A percentile compares a stretch with the other conserved stretches of the same genome.
Conservation (phyloP, 2,113 vertebrate species). For the Dascyllus trimaculatus region DNA sequence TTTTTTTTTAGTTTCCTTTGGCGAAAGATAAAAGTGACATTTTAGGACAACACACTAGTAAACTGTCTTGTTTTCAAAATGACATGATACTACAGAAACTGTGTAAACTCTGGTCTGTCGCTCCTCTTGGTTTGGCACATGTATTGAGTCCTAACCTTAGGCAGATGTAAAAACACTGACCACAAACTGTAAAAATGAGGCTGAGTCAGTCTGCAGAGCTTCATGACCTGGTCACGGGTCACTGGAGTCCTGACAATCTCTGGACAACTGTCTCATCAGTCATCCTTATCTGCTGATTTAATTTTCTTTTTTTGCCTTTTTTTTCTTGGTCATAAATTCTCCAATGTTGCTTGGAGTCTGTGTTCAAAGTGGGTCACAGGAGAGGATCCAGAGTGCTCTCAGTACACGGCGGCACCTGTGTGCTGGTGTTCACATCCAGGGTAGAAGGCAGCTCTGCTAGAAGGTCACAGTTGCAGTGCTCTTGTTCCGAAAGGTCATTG, state of each 20-base stretch:
- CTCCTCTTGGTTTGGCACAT: constrained; percentile 55
- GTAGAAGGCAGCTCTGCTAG: constrained; percentile 62
- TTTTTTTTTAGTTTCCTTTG: constrained; percentile 54
- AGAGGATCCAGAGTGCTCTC: constrained; percentile 57
- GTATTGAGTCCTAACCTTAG: constrained; percentile 31
- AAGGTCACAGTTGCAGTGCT: constrained; percentile 81
- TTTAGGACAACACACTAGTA: constrained; percentile 29
- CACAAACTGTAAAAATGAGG: constrained; percentile 53
- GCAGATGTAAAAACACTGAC: constrained; percentile 61
- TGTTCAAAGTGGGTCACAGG: constrained; percentile 61
- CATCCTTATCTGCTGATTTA: constrained; percentile 1
- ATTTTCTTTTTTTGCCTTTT: background rate
- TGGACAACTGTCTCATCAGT: constrained; percentile 26
- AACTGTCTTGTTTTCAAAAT: constrained; percentile 27
- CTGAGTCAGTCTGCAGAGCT: constrained; percentile 36
- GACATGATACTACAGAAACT: constrained; percentile 52
- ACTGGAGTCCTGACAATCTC: constrained; percentile 12
- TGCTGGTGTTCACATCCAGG: constrained; percentile 46
- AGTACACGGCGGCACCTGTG: constrained; percentile 43
- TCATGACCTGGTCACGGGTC: constrained; percentile 17
- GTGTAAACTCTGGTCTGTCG: constrained; percentile 49
- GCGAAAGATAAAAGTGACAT: constrained; percentile 41
- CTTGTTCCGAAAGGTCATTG: constrained; percentile 84
- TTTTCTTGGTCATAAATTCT: constrained; percentile 49
- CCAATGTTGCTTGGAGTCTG: constrained; percentile 48